phyloP scores from a whole-genome alignment of 2,888 invertebrate genomes.

The Notodonta ziczac region DNA sequence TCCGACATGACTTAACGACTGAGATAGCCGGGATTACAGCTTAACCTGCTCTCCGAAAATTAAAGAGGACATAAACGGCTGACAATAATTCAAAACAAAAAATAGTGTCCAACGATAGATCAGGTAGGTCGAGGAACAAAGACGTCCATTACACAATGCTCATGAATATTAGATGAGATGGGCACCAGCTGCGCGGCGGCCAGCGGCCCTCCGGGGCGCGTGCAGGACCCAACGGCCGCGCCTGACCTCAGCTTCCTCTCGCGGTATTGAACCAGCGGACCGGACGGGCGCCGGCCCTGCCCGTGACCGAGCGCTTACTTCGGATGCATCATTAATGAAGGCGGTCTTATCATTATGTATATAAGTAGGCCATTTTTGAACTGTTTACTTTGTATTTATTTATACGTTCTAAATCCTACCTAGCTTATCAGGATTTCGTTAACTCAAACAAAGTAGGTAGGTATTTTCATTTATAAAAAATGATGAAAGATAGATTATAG shows the following conservation, averaged over 20 bases:
- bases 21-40: too few species aligned
- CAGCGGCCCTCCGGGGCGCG: slow-evolving; percentile 41
- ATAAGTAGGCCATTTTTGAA: not conserved
- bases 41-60: too few species aligned
- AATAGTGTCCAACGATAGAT: not conserved
- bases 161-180: slow-evolving; percentile 54
- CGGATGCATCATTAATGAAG: slow-evolving; percentile 49
- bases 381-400: too few species aligned
- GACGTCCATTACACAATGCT: slow-evolving; percentile 38
- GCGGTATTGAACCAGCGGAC: slow-evolving; percentile 53
- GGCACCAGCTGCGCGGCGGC: slow-evolving; percentile 23
- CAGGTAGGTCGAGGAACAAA: slow-evolving; percentile 25
- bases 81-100: too few species aligned
- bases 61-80: too few species aligned
- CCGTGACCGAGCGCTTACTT: slow-evolving; percentile 37
- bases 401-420: too few species aligned
- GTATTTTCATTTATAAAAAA: too few species aligned
- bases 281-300: slow-evolving; percentile 24
- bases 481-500: too few species aligned
- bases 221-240: slow-evolving; percentile 26
- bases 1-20: too few species aligned
- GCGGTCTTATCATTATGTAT: slow-evolving; percentile 41
- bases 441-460: too few species aligned
- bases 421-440: too few species aligned
- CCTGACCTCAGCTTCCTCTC: slow-evolving; percentile 41